These are phyloP conservation scores for Microcebus griseorufus DNA, from an alignment of 2,113 vertebrate genomes.

Conservation along the genomic window DNA sequence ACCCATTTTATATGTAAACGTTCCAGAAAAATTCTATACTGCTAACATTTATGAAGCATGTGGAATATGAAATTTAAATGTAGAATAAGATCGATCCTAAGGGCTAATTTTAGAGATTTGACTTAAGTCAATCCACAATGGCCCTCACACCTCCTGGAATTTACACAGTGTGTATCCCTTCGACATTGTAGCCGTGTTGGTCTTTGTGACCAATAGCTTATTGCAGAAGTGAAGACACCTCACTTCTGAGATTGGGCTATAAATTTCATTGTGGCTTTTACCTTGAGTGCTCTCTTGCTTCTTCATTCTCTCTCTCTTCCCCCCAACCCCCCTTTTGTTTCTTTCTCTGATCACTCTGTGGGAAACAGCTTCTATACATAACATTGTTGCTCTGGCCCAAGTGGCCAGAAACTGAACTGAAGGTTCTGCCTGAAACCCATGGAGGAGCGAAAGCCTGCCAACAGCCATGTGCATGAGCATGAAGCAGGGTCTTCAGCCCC, in stretches of 20 bases:
- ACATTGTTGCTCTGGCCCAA: not conserved
- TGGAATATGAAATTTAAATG: not conserved
- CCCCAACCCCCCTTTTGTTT: no score
- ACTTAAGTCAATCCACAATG: not conserved
- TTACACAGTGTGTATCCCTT: fast-evolving
- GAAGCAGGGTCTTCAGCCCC: not conserved
- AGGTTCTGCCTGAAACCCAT: no score
- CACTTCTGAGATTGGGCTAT: not conserved
- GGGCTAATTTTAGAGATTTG: not conserved
- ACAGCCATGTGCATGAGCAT: not conserved
- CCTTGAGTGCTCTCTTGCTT: not conserved
- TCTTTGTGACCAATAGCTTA: not conserved
- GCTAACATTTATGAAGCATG: not conserved
- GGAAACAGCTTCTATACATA: not conserved
- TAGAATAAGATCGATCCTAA: not conserved
- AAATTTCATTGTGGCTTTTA: not conserved
- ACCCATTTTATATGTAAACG: not conserved
- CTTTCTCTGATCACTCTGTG: not conserved
- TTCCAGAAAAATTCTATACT: not conserved
- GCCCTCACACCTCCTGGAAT: no score
- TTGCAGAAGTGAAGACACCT: not conserved
- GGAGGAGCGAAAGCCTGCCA: not conserved
- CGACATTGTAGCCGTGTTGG: not conserved
- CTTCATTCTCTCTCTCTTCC: not conserved
- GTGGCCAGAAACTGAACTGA: not conserved